Evolutionary conservation across 2,113 vertebrate species (phyloP), one percentile per base, ranked within the genome.

Genomic region (Trinectes maculatus): DNA sequence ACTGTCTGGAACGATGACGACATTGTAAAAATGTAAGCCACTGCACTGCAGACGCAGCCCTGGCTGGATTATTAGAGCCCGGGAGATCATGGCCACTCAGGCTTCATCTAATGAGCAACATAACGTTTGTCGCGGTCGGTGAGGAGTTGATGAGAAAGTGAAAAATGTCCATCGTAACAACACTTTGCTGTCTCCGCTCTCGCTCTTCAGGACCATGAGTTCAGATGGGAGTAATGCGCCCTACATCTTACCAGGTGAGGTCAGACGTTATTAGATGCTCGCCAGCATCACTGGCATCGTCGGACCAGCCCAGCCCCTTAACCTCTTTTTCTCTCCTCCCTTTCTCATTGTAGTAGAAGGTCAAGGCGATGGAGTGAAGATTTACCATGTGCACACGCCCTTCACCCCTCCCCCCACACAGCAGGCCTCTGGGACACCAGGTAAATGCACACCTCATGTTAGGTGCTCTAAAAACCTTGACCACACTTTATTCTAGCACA

Each of bases 361-460:
- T n/a, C 15, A 55, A 11, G 51, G 31, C 0, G 40, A 19, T 2
- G 58, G 55, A 0, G 85, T 92, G 31, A 89, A 37, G 58, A 84
- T 91, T 26, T 93, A 93, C 56, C 66, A 93, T 34, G 22, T 86
- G 21, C 93, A 93, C 85, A 87, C 77, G 1, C 91, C 91, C 0
- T 92, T 93, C 81, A 78, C 11, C 21, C 75, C 77, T 61, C 62
- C 13, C 3, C 0, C 0, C 10, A 0, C n/a, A 1, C 21, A 43
- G 1, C 25, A 47, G 0, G 2, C 9, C 4, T 0, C 66, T 1
- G 3, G 18, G 8, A 0, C 47, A 5, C 48, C 52, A 77, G 83
- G 91, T 92, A 84, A 81, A 64, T 25, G 4, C 28, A 39, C 43
- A 39, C 19, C 28, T 18, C 12, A 42, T 11, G 16, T 1, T 3